Evolutionary conservation across 2,113 vertebrate genomes (phyloP), one percentile per base, ranked within the genome.

Genomic region (Corythornis madagascariensis): DNA sequence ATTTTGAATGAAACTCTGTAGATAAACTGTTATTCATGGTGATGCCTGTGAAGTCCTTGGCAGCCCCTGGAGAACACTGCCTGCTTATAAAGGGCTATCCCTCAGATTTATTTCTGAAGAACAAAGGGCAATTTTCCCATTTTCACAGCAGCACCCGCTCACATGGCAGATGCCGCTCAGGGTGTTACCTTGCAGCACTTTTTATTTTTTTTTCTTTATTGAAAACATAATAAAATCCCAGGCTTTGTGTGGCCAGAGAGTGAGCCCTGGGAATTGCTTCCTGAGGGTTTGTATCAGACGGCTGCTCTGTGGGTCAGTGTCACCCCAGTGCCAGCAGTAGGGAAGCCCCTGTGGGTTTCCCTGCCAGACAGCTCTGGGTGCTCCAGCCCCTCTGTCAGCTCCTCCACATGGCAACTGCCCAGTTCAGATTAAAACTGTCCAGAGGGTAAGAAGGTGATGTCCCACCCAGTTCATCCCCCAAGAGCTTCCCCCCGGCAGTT

Each of bases 1-100:
- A 38, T 86, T 90, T 93, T 92, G 83, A 90, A 89, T 78, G 50
- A 76, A 96, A 76, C 83, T 86, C 83, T 75, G 60, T 77, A 93
- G 93, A 96, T 93, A 96, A 96, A 96, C 93, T 86, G 90, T 90
- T 96, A 95, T 96, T 95, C 92, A 84, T 72, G 83, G 83, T 66
- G 80, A 76, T 17, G 93, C 86, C 92, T 88, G 88, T 22, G 63
- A 93, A 94, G 93, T 93, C 93, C 89, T 94, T 85, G 69, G 96
- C 92, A 90, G 90, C 84, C 92, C 90, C 93, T 47, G n/a, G 92
- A 70, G 92, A 96, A 82, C 1, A 5, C 83, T 82, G 92, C 90
- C 92, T 90, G 92, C 90, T 78, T 87, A 40, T 57, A 43, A 59
- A 38, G 78, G 95, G 86, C 55, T 95, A 93, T 95, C 83, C 95